phyloP scores from a whole-genome alignment of 2,797 vertebrate genomes.

The Podargus strigoides region DNA sequence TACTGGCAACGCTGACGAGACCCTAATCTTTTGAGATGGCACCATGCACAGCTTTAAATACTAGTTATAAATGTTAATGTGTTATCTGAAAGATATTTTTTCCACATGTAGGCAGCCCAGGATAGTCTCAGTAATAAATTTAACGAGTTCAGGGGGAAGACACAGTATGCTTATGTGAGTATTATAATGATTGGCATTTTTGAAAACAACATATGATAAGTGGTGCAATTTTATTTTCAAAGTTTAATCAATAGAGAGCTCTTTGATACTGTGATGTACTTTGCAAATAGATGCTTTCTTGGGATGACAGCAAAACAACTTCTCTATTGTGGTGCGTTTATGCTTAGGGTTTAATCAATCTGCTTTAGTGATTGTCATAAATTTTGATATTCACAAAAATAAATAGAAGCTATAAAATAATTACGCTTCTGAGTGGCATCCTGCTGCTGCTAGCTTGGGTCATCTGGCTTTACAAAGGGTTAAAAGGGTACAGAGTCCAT shows the following conservation, averaged over 20 bases:
- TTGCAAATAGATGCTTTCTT: slow-evolving; percentile 31
- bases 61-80: slow-evolving; percentile 56
- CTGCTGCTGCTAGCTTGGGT: neutral
- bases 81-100: slow-evolving; percentile 43
- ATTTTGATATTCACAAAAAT: neutral
- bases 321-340: neutral
- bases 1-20: slow-evolving; percentile 22
- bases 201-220: slow-evolving; percentile 53
- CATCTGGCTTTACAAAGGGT: neutral
- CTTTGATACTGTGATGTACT: slow-evolving; percentile 24
- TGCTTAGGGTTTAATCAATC: neutral
- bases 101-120: slow-evolving; percentile 32
- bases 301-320: slow-evolving; percentile 28
- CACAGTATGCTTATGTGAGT: slow-evolving; percentile 20
- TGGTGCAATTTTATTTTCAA: slow-evolving; percentile 59
- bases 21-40: slow-evolving; percentile 22
- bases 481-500: neutral
- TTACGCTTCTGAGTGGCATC: neutral
- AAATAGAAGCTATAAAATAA: neutral
- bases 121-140: slow-evolving; percentile 21
- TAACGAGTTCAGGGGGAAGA: slow-evolving; percentile 13
- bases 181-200: slow-evolving; percentile 54
- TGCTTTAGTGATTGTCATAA: neutral
- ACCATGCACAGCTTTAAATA: slow-evolving; percentile 34
- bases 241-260: slow-evolving; percentile 55